Conservation (phyloP, 2,888 invertebrate genomes). For the Eustalomyia histrio region DNA sequence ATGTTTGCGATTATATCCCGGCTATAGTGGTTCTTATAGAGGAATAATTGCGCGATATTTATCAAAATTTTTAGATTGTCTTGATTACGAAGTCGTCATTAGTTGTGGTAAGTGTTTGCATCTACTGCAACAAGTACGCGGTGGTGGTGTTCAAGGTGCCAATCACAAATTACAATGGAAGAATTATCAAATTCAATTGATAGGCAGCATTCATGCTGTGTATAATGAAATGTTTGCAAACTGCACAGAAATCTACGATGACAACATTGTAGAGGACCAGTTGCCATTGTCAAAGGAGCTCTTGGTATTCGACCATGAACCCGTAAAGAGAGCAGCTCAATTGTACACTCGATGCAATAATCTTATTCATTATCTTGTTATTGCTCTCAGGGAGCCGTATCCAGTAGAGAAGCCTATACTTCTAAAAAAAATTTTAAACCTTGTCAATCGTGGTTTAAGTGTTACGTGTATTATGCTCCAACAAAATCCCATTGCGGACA, state of each 20-base stretch:
- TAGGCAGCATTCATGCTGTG: constrained; percentile 70
- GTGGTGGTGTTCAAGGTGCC: constrained; percentile 71
- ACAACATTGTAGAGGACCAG: constrained; percentile 59
- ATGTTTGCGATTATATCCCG: constrained; percentile 71
- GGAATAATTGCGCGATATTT: constrained; percentile 71
- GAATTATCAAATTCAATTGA: constrained; percentile 70
- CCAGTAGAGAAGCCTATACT: constrained; percentile 72
- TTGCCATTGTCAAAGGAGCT: constrained; percentile 52
- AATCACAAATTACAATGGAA: constrained; percentile 73
- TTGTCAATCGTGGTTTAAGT: constrained; percentile 72
- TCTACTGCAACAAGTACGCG: constrained; percentile 74
- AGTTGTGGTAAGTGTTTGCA: constrained; percentile 74
- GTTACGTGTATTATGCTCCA: constrained; percentile 70
- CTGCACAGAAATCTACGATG: constrained; percentile 70
- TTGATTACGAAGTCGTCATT: constrained; percentile 65
- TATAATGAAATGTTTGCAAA: constrained; percentile 70
- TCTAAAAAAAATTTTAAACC: constrained; percentile 71
- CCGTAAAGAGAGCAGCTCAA: constrained; percentile 69
- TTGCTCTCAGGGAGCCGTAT: constrained; percentile 73
- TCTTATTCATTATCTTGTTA: constrained; percentile 67
- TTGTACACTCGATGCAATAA: constrained; percentile 69
- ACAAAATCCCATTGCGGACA: constrained; percentile 72
- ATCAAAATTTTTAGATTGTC: constrained; percentile 68
- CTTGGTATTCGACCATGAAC: constrained; percentile 68
- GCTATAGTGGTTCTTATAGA: constrained; percentile 71